Evolutionary conservation across 2,797 vertebrate genomes (phyloP), one percentile per base, ranked within the genome.

Genomic region (Tarsius wallacei): DNA sequence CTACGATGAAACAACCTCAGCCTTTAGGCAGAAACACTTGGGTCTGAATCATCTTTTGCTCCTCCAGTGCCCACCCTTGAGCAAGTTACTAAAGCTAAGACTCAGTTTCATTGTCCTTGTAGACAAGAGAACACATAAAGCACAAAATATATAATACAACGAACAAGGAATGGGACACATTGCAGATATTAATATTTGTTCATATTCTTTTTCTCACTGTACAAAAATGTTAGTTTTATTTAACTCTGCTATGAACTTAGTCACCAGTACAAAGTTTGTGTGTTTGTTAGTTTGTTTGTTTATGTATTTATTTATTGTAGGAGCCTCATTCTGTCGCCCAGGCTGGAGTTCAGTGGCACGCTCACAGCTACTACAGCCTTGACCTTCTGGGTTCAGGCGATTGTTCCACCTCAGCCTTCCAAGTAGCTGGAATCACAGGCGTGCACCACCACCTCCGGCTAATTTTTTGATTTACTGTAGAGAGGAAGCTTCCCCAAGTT

Each of bases 171-270:
- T 4, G 2, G 63, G 26, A 84, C 24, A 87, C 66, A 66, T 53
- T 31, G 0, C 36, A 71, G 7, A 42, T 78, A 42, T 11, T 53
- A 90, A 68, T 86, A 15, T 12, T 36, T 7, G 36, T 36, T 93
- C 15, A 59, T 22, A 8, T 51, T 70, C 33, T 76, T 77, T 86
- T 87, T 74, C 71, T 97, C 81, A 85, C 6, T 82, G 10, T 4
- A 66, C 3, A 70, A 49, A 91, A 94, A 94, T 47, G 71, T 74
- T 84, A 53, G 78, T 83, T 64, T 70, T 68, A 71, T 64, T 85
- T 95, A 76, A 81, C 64, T 81, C 33, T 73, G 49, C 47, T 85
- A 68, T 78, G 53, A 95, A 92, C 86, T 74, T 49, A 86, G 61
- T 90, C 53, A 93, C 16, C 0, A 57, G 28, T n/a, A 83, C 68